phyloP scores from a whole-genome alignment of 2,888 invertebrate species.

The Apamea sordens region DNA sequence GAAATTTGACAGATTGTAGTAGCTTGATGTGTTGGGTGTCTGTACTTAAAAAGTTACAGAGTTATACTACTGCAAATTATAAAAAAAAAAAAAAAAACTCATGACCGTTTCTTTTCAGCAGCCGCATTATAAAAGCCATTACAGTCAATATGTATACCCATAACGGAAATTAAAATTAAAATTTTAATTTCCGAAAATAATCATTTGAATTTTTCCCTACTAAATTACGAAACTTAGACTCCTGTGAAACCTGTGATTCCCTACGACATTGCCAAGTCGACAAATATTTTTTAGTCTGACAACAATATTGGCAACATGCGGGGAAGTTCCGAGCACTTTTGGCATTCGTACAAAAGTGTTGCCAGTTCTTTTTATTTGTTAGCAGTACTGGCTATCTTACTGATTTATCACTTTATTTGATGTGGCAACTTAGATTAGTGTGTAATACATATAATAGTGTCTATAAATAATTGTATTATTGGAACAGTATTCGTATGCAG shows the following conservation, averaged over 20 bases:
- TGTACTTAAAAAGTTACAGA: neutral
- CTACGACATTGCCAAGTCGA: constrained; percentile 41
- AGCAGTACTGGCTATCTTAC: constrained; percentile 33
- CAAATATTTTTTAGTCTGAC: constrained; percentile 43
- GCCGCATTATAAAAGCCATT: neutral
- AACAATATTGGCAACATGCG: constrained; percentile 45
- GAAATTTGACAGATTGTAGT: too few species aligned
- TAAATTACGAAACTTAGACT: neutral
- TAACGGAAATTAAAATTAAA: neutral
- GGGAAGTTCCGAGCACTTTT: constrained; percentile 51
- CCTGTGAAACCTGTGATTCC: constrained; percentile 14
- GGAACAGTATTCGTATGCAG: constrained; percentile 25
- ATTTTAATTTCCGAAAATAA: too few species aligned
- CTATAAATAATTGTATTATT: constrained; percentile 51
- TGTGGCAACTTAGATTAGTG: constrained; percentile 45
- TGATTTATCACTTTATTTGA: constrained; percentile 61
- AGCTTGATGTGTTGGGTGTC: too few species aligned
- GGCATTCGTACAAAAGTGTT: constrained; percentile 56
- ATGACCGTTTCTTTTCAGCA: neutral
- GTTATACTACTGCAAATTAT: neutral
- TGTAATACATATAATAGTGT: constrained; percentile 34
- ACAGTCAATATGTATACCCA: neutral
- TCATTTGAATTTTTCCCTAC: neutral
- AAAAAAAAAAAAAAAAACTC: neutral
- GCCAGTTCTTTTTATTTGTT: constrained; percentile 44